Conservation (phyloP, 2,797 vertebrate species). For the Bucorvus abyssinicus region DNA sequence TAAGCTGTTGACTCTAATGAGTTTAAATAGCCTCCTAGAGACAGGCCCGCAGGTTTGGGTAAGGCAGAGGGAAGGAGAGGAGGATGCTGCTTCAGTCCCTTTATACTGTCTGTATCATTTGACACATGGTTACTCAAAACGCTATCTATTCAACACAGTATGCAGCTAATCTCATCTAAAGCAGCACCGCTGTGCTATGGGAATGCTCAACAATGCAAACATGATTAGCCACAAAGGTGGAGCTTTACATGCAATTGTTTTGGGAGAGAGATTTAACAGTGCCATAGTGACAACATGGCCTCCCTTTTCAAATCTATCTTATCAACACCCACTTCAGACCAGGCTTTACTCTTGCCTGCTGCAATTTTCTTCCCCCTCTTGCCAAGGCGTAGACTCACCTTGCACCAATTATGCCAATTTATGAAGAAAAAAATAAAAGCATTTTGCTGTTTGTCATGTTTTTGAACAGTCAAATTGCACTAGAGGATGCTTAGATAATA, state of each 20-base stretch:
- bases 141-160: conserved; percentile 68
- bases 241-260: conserved; percentile 56
- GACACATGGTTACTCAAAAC: conserved; percentile 52
- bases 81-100: conserved; percentile 18
- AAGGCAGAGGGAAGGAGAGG: not conserved
- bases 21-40: conserved; percentile 31
- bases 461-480: not conserved
- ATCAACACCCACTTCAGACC: not conserved
- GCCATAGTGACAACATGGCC: conserved; percentile 9
- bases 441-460: not conserved
- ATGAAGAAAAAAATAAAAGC: not conserved
- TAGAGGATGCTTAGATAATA: not conserved
- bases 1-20: not conserved
- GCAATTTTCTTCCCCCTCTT: not conserved
- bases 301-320: conserved; percentile 43
- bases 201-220: conserved; percentile 63
- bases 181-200: conserved; percentile 57
- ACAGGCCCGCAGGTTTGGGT: not conserved
- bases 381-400: not conserved
- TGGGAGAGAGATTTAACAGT: conserved; percentile 28
- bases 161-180: conserved; percentile 73
- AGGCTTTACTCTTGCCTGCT: not conserved
- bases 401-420: not conserved
- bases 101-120: conserved; percentile 32
- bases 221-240: conserved; percentile 67